These are phyloP conservation scores for Flabesymbios commensalis DNA, from an alignment of 2,888 invertebrate genomes.

Conservation along the genomic window DNA sequence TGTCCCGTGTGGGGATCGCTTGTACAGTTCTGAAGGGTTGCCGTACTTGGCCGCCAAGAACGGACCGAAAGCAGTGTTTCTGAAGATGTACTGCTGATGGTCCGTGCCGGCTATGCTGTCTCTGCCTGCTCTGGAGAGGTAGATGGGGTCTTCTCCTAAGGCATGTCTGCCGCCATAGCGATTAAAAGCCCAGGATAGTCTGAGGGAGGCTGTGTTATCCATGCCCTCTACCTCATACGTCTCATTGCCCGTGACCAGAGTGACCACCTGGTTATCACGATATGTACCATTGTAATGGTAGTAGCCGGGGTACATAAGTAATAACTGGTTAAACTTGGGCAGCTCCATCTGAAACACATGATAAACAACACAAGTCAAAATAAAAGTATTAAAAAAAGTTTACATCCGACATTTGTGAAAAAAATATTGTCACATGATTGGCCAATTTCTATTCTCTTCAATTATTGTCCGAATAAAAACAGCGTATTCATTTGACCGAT, in stretches of 20 bases:
- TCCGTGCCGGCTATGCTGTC: slow-evolving; percentile 47
- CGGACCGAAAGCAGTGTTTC: slow-evolving; percentile 56
- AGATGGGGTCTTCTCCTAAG: slow-evolving; percentile 46
- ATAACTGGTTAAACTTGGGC: slow-evolving; percentile 48
- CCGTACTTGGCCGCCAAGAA: slow-evolving; percentile 57
- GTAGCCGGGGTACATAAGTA: slow-evolving; percentile 52
- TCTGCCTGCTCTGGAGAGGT: slow-evolving; percentile 48
- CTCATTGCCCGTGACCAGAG: slow-evolving; percentile 36
- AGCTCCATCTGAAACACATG: slow-evolving; percentile 41
- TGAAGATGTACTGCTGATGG: slow-evolving; percentile 51
- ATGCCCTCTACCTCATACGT: slow-evolving; percentile 35
- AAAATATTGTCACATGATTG: no score
- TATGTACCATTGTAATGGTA: slow-evolving; percentile 47
- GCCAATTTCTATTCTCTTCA: no score
- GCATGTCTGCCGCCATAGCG: slow-evolving; percentile 50
- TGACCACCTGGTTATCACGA: slow-evolving; percentile 45
- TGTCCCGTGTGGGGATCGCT: slow-evolving; percentile 38
- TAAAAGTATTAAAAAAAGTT: no score
- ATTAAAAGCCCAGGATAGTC: slow-evolving; percentile 53
- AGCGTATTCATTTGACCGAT: no score
- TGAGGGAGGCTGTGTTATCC: slow-evolving; percentile 55
- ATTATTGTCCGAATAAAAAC: no score
- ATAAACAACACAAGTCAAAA: not conserved
- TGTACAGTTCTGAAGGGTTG: slow-evolving; percentile 50
- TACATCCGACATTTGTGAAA: no score